Base-by-base conservation (phyloP, 1,140 invertebrate species). In the Leptonema lineaticorne region DNA sequence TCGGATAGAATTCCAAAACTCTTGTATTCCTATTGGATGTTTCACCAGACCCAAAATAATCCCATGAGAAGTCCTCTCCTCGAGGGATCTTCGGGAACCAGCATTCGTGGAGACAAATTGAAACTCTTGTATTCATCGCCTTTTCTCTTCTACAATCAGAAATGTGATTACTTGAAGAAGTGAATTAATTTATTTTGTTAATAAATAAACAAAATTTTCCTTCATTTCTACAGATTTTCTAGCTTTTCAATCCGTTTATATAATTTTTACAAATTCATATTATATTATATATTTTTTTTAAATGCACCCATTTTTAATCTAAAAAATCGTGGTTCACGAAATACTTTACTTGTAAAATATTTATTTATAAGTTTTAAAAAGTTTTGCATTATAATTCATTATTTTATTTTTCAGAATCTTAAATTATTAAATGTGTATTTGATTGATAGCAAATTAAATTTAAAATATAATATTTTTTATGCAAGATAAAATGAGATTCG, bases 181-280 rank as follows among this genome's bases (percentile, higher is more conserved):
- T 53, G 50, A 53, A 53, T 53, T 53, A 53, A 53, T 24, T 53
- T 24, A 24, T 24, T 53, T 53, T 53, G 50, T 53, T 24, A 53
- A 53, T 53, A 20, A 53, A 20, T 24, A 9, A 24, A 22, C 18
- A 22, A 53, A 53, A 2, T 41, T 2, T 41, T 41, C 37, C 2
- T 9, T 41, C 37, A 41, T 14, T n/a, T n/a, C 37, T 14, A 41
- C 11, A 41, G 16, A 2, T 41, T 14, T 41, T 41, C 16, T 41
- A 41, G 2, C 16, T 41, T 41, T 41, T n/a, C n/a, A n/a, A n/a
- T n/a, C n/a, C 2, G 11, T 41, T 41, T 6, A 33, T 6, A 33
- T 33, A 33, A 6, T 33, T 33, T 33, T 33, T 33, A 33, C 30
- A 33, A 11, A 33, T 33, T 33, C 30, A 33, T 33, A 33, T 33